Conservation (phyloP, 2,113 vertebrate genomes). For the Mirounga angustirostris region DNA sequence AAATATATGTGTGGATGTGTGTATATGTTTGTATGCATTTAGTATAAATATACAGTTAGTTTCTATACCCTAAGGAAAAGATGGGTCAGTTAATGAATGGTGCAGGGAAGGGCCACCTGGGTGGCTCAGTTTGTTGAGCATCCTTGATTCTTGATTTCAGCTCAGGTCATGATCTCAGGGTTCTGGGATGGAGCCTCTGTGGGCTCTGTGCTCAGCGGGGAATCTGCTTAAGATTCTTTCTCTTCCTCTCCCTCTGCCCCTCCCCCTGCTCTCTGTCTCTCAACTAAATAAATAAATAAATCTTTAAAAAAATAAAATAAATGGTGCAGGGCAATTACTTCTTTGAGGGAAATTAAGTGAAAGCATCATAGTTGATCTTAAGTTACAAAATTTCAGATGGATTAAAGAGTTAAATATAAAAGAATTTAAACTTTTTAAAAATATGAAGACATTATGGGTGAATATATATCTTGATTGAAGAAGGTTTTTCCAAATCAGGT, state of each 20-base stretch:
- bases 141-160: background rate
- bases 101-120: background rate
- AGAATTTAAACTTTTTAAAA: background rate
- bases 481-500: background rate
- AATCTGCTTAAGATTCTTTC: background rate
- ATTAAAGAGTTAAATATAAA: background rate
- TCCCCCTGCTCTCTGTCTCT: background rate
- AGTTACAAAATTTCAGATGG: background rate
- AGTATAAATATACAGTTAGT: background rate
- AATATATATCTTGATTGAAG: background rate
- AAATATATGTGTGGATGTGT: background rate
- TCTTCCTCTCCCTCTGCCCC: background rate
- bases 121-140: background rate
- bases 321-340: background rate
- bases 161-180: background rate
- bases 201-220: background rate
- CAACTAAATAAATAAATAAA: background rate
- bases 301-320: background rate
- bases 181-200: background rate
- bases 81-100: background rate
- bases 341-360: background rate
- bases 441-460: background rate
- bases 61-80: background rate
- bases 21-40: background rate
- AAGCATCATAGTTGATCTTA: background rate